Percentiles rank a stretch among this genome's conserved stretches.
Conservation (phyloP, 1,140 invertebrate species). For the Dreissena rostriformis region DNA sequence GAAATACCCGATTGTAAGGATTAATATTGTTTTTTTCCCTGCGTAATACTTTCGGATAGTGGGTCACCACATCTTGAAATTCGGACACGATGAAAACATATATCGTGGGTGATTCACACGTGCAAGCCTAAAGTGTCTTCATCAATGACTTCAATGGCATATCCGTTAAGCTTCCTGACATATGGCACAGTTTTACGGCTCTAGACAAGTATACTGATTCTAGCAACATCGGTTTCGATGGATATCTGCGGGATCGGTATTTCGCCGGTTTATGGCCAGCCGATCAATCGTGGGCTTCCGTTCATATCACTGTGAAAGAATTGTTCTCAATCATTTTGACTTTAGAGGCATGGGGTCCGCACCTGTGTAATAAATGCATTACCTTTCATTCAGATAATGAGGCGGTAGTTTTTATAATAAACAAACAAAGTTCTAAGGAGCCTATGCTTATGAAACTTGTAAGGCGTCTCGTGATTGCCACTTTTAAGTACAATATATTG, state of each 20-base stretch:
- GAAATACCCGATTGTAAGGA: too few species aligned
- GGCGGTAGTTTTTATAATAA: slow-evolving; percentile 10
- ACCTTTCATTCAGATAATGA: slow-evolving; percentile 27
- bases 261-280: not conserved
- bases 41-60: too few species aligned
- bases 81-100: too few species aligned
- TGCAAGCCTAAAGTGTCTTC: too few species aligned
- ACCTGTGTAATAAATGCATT: slow-evolving; percentile 11
- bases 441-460: slow-evolving; percentile 8
- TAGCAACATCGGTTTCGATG: not conserved
- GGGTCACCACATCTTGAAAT: too few species aligned
- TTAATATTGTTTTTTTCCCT: too few species aligned
- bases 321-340: slow-evolving; percentile 5
- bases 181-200: not conserved
- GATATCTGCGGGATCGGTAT: not conserved
- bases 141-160: too few species aligned
- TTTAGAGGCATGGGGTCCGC: not conserved
- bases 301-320: too few species aligned
- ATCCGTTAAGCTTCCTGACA: too few species aligned
- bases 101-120: too few species aligned
- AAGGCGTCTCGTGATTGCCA: not conserved
- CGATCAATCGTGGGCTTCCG: too few species aligned
- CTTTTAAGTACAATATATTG: slow-evolving; percentile 1
- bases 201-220: slow-evolving; percentile 1
- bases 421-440: slow-evolving; percentile 30